Conservation (phyloP, 2,113 vertebrate genomes). For the Oxygymnocypris stewartii region DNA sequence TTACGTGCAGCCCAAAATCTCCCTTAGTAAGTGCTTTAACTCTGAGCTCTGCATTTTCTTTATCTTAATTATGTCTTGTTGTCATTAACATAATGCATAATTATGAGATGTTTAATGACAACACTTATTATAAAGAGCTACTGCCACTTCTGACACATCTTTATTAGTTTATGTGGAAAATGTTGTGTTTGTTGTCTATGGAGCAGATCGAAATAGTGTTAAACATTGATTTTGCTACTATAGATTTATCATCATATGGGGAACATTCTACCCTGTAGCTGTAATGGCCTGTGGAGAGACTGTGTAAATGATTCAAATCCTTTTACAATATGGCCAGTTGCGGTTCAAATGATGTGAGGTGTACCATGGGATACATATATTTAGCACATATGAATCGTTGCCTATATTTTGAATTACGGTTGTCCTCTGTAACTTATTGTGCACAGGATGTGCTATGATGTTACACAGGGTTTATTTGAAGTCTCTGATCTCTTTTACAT, state of each 20-base stretch:
- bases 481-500: not conserved
- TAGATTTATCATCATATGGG: no score
- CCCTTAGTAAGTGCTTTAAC: not conserved
- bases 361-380: slow-evolving; percentile 30
- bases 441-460: not conserved
- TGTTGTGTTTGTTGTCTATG: not conserved
- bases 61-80: not conserved
- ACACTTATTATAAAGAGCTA: not conserved
- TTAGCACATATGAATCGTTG: slow-evolving; percentile 6
- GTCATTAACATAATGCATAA: not conserved
- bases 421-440: not conserved
- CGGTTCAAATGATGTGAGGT: not conserved
- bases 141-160: not conserved
- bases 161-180: not conserved
- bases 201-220: slow-evolving; percentile 2
- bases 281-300: slow-evolving; percentile 13
- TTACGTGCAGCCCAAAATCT: not conserved
- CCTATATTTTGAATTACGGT: slow-evolving; percentile 11
- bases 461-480: not conserved
- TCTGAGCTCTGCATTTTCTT: not conserved
- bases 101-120: not conserved
- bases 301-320: slow-evolving; percentile 29
- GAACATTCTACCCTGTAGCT: slow-evolving; percentile 8
- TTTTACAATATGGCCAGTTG: slow-evolving; percentile 25
- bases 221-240: slow-evolving; percentile 3